Percentiles rank a stretch among this genome's conserved stretches.
phyloP scores from a whole-genome alignment of 2,797 vertebrate species.

The Petrocephalus schoutedeni region DNA sequence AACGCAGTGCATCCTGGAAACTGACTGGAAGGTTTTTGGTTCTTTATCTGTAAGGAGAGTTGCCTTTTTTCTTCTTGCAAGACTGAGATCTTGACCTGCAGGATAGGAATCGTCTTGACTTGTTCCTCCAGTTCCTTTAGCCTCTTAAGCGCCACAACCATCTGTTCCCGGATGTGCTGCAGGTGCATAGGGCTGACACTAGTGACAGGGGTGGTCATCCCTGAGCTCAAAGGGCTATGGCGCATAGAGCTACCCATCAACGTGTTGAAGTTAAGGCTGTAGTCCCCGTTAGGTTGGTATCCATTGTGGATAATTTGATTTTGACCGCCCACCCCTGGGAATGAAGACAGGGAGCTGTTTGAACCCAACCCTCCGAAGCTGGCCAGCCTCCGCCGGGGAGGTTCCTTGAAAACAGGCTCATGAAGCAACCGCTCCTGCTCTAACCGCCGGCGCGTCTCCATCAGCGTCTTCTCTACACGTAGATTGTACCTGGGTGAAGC shows the following conservation, averaged over 20 bases:
- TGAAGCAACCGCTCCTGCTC: slow-evolving; percentile 85
- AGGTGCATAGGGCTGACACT: slow-evolving; percentile 89
- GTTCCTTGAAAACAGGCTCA: slow-evolving; percentile 69
- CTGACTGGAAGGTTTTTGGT: slow-evolving; percentile 59
- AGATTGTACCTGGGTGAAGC: slow-evolving; percentile 76
- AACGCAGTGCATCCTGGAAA: slow-evolving; percentile 53
- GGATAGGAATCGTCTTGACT: slow-evolving; percentile 87
- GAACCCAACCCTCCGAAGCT: slow-evolving; percentile 92
- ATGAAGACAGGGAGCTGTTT: slow-evolving; percentile 82
- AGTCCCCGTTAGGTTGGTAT: slow-evolving; percentile 75
- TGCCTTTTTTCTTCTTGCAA: slow-evolving; percentile 94
- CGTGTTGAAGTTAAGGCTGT: slow-evolving; percentile 64
- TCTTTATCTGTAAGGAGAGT: slow-evolving; percentile 79
- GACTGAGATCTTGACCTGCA: slow-evolving; percentile 97
- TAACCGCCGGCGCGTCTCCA: slow-evolving; percentile 89
- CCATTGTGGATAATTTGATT: slow-evolving; percentile 73
- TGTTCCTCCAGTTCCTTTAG: slow-evolving; percentile 94
- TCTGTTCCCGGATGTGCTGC: slow-evolving; percentile 94
- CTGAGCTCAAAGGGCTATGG: slow-evolving; percentile 92
- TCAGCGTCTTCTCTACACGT: slow-evolving; percentile 93
- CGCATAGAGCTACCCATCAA: slow-evolving; percentile 88
- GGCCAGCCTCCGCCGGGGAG: slow-evolving; percentile 81
- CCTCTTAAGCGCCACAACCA: slow-evolving; percentile 86
- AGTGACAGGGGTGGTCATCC: slow-evolving; percentile 85
- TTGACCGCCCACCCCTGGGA: slow-evolving; percentile 71